Evolutionary conservation across 2,113 vertebrate genomes (phyloP).

Genomic region (Anolis sagrei): DNA sequence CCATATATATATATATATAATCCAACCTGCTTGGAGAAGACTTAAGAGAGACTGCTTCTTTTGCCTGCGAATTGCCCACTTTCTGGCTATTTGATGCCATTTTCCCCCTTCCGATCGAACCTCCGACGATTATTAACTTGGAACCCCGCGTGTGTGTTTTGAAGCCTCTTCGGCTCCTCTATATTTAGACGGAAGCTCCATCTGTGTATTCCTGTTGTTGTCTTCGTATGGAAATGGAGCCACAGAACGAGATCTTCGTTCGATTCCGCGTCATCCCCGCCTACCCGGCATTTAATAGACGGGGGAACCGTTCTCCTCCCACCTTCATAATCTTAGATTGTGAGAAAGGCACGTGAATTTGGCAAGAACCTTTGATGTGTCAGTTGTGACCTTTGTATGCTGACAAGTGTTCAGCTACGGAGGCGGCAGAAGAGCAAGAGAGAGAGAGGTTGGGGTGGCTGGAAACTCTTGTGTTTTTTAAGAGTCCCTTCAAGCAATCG

Average conservation of each 20-base stretch:
- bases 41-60: too few species aligned
- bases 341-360: not conserved
- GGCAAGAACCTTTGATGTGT: not conserved
- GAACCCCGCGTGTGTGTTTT: not conserved
- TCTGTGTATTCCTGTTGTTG: conserved; percentile 14
- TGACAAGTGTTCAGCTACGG: not conserved
- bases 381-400: not conserved
- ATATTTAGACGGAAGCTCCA: conserved; percentile 28
- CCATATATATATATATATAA: too few species aligned
- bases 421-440: not conserved
- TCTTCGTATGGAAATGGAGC: not conserved
- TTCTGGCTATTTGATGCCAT: too few species aligned
- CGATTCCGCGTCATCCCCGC: not conserved
- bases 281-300: too few species aligned
- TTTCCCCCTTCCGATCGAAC: too few species aligned
- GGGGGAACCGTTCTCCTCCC: not conserved
- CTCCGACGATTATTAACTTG: too few species aligned
- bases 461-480: not conserved
- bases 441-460: not conserved
- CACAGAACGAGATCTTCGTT: not conserved
- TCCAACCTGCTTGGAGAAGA: too few species aligned
- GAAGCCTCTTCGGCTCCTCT: conserved; percentile 4
- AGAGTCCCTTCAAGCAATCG: too few species aligned
- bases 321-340: not conserved
- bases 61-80: too few species aligned